Base-by-base conservation (phyloP, 2,113 vertebrate species). In the Mesoclemmys tuberculata region DNA sequence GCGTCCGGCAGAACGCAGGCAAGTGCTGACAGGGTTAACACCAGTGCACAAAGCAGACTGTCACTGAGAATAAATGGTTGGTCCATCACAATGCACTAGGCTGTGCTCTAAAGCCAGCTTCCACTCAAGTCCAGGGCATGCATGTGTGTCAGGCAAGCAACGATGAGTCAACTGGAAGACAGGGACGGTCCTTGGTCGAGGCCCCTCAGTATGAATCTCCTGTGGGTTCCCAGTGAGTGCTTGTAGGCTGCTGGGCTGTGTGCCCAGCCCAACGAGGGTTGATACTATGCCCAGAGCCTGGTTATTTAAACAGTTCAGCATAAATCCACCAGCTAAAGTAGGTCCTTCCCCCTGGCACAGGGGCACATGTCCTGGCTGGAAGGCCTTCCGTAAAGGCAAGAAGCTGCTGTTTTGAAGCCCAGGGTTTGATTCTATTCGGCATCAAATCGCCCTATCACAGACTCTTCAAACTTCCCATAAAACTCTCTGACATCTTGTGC, bases 191-290 rank as follows among this genome's bases (percentile, higher is more conserved):
- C 86, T 35, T 1, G n/a, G 26, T 74, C 0, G 0, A 48, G 83
- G 56, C 19, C 41, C 85, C 64, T 9, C 19, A 14, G 18, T n/a
- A 24, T 49, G 8, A 12, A 0, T 0, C 0, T 75, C 68, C 51
- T 64, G n/a, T 54, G 1, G 1, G n/a, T 8, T 2, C 18, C 41
- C 75, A 0, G 0, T 24, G 0, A 2, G 3, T 1, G 0, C 0
- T 3, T 71, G 35, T 52, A 52, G 52, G 22, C 83, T 85, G 80
- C 80, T 26, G 22, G 22, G 26, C 52, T 80, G 29, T 10, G 22
- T 56, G 35, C 38, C n/a, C 52, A 41, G 52, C 10, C 4, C 38
- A 0, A 0, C 21, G 29, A 21, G 26, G 49, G 14, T 11, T 51
- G 38, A 5, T 38, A 14, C n/a, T 0, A 0, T 24, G 31, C n/a